Percentiles rank a stretch among this genome's conserved stretches.
These are phyloP conservation scores for Dendropsophus ebraccatus DNA, from an alignment of 2,113 vertebrate genomes.

Conservation along the genomic window DNA sequence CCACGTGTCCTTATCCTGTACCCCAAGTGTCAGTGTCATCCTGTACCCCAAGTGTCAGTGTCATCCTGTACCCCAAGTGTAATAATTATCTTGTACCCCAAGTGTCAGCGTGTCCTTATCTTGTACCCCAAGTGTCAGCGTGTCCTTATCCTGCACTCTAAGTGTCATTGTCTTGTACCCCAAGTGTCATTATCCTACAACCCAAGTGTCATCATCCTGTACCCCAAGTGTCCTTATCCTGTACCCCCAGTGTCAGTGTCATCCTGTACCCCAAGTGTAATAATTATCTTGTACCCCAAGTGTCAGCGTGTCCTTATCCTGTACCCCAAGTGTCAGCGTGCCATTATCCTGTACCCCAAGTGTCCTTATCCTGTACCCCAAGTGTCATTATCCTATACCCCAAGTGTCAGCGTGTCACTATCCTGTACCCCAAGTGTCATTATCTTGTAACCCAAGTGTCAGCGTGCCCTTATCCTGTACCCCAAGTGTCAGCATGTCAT, in stretches of 20 bases:
- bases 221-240: neutral
- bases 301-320: neutral
- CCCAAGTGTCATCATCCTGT: neutral
- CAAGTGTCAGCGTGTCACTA: neutral
- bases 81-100: neutral
- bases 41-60: neutral
- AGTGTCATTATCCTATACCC: neutral
- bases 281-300: neutral
- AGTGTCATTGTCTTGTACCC: neutral
- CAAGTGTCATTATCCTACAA: neutral
- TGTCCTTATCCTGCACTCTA: neutral
- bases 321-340: neutral
- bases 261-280: neutral
- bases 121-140: neutral
- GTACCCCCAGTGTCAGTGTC: neutral
- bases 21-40: neutral
- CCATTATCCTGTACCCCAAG: neutral
- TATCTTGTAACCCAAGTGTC: neutral
- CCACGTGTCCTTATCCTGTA: neutral
- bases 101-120: neutral
- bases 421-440: neutral
- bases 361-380: neutral
- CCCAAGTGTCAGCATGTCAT: neutral
- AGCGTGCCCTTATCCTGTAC: neutral
- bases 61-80: neutral